phyloP scores from a whole-genome alignment of 2,113 vertebrate genomes.

The Isichthys henryi region DNA sequence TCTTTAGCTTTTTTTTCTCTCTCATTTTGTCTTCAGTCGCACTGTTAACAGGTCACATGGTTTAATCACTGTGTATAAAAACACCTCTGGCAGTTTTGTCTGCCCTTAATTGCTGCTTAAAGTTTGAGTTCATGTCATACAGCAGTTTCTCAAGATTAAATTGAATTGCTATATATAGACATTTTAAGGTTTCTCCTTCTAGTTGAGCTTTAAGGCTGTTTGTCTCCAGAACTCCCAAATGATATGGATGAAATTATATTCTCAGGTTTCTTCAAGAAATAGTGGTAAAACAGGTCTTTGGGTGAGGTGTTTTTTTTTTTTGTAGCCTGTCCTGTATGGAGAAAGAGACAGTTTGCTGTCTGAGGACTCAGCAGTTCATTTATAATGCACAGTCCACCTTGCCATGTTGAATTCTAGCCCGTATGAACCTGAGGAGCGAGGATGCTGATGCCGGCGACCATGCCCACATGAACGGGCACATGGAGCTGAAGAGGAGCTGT shows the following conservation, averaged over 20 bases:
- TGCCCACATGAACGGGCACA: conserved; percentile 88
- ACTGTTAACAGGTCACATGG: background rate
- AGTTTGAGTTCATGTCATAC: background rate
- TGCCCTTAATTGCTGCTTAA: background rate
- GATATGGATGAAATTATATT: background rate
- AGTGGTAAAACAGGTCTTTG: background rate
- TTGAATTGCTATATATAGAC: conserved; percentile 5
- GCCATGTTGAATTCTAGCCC: conserved; percentile 58
- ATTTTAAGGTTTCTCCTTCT: background rate
- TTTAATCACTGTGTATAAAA: background rate
- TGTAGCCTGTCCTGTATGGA: background rate
- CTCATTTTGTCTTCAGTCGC: background rate
- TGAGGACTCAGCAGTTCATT: background rate
- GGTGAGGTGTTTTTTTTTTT: background rate
- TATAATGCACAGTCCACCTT: background rate
- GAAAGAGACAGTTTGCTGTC: background rate
- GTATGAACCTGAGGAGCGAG: conserved; percentile 80
- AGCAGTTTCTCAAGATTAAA: conserved; percentile 1
- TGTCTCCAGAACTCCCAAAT: background rate
- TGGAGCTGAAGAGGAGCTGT: conserved; percentile 90
- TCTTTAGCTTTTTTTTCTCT: background rate
- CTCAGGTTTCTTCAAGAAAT: background rate
- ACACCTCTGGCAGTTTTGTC: conserved; percentile 1
- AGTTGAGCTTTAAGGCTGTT: background rate
- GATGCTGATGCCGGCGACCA: conserved; percentile 80